Evolutionary conservation across 2,888 invertebrate genomes (phyloP).

Genomic region (Eupithecia exiguata): DNA sequence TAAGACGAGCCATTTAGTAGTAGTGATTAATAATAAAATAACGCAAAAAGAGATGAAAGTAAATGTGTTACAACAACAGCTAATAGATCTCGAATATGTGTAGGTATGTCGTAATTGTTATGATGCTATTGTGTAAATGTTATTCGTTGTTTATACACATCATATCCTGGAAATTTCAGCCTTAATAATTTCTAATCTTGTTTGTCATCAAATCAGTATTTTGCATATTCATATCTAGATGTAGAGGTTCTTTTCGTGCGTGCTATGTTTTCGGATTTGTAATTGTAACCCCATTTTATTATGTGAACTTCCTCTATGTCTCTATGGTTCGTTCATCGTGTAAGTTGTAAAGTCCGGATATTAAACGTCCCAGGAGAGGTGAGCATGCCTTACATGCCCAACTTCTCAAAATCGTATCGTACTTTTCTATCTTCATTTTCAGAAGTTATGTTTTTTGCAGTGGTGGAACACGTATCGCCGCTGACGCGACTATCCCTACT

Average conservation of each 20-base stretch:
- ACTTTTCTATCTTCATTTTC: not conserved
- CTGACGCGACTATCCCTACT: too few relatives aligned
- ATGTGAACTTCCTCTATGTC: too few relatives aligned
- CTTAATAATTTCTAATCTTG: not conserved
- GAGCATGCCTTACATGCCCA: too few relatives aligned
- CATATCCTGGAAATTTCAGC: not conserved
- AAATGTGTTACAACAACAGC: not conserved
- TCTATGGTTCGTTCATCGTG: too few relatives aligned
- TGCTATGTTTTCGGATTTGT: not conserved
- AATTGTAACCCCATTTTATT: not conserved
- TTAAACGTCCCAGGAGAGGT: too few relatives aligned
- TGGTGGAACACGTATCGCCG: too few relatives aligned
- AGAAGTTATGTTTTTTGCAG: constrained; percentile 44
- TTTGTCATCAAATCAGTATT: not conserved
- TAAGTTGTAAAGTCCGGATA: not conserved
- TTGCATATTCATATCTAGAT: not conserved
- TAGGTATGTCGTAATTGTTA: not conserved
- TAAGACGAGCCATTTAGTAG: not conserved
- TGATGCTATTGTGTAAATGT: not conserved
- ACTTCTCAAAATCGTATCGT: too few relatives aligned
- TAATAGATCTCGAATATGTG: not conserved
- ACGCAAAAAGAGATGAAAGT: not conserved
- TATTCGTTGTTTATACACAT: not conserved
- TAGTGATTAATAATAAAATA: not conserved
- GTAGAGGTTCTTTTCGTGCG: not conserved